These are phyloP conservation scores for Calyptomena viridis DNA, from an alignment of 2,113 vertebrate genomes.

Conservation along the genomic window DNA sequence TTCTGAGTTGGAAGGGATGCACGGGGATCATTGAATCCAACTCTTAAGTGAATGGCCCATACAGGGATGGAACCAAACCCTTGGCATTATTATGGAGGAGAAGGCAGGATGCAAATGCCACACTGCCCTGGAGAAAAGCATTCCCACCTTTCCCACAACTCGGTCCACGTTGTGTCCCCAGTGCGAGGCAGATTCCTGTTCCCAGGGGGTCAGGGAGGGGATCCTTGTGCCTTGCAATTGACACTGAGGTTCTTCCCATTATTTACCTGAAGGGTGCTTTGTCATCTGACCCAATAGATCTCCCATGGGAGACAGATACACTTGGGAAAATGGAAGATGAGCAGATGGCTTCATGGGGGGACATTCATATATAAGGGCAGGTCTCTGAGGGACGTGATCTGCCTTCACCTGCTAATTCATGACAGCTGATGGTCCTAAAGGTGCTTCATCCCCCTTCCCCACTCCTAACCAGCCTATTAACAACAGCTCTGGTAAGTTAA, in stretches of 20 bases:
- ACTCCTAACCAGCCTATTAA: neutral
- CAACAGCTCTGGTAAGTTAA: neutral
- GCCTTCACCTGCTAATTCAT: neutral
- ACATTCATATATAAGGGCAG: neutral
- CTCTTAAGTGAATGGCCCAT: too few relatives aligned
- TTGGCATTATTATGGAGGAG: too few relatives aligned
- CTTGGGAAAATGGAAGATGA: neutral
- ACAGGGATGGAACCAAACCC: too few relatives aligned
- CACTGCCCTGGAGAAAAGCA: neutral
- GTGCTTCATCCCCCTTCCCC: neutral
- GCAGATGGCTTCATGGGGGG: neutral
- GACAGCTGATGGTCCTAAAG: neutral
- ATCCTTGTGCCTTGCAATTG: too few relatives aligned
- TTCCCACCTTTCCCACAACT: accelerated
- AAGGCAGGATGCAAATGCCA: neutral
- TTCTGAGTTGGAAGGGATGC: too few relatives aligned
- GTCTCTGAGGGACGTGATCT: neutral
- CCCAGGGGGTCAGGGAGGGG: neutral
- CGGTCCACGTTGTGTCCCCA: neutral
- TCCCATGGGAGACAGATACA: neutral
- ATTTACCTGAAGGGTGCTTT: neutral
- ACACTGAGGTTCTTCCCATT: neutral
- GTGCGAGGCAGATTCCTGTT: neutral
- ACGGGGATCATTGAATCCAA: too few relatives aligned
- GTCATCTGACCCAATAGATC: accelerated